phyloP scores from a whole-genome alignment of 2,888 invertebrate genomes.

The Dynastes maya region DNA sequence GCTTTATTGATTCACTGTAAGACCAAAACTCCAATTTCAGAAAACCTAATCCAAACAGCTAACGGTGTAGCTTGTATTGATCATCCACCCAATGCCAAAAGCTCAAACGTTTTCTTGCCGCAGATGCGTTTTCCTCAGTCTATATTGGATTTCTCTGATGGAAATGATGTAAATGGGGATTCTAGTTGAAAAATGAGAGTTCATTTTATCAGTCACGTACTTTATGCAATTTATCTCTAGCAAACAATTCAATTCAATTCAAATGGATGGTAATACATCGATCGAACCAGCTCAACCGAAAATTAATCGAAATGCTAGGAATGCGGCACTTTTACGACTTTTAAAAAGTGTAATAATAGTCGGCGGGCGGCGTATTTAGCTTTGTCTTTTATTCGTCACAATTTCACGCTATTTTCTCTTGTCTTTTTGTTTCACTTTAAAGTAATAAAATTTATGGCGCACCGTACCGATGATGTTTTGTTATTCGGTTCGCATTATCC shows the following conservation, averaged over 20 bases:
- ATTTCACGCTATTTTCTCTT: slow-evolving; percentile 50
- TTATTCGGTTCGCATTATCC: slow-evolving; percentile 35
- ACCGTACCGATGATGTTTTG: slow-evolving; percentile 22
- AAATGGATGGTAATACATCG: background rate
- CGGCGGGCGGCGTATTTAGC: slow-evolving; percentile 47
- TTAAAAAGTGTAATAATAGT: slow-evolving; percentile 46
- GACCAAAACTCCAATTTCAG: too few species aligned
- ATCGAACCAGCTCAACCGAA: background rate
- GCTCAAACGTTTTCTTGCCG: too few species aligned
- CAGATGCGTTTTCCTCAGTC: too few species aligned
- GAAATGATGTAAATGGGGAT: too few species aligned
- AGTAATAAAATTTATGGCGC: slow-evolving; percentile 48
- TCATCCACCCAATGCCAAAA: too few species aligned
- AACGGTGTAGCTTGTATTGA: too few species aligned
- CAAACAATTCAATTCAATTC: background rate
- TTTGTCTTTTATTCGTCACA: slow-evolving; percentile 51
- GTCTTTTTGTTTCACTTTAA: slow-evolving; percentile 52
- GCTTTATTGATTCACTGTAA: too few species aligned
- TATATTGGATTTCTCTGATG: too few species aligned
- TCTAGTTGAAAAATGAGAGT: too few species aligned
- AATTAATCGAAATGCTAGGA: slow-evolving; percentile 29
- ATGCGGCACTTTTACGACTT: slow-evolving; percentile 32
- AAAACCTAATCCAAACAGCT: too few species aligned
- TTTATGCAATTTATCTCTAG: too few species aligned
- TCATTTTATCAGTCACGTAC: too few species aligned